phyloP scores from a whole-genome alignment of 2,888 invertebrate species.

The Diogma glabrata region DNA sequence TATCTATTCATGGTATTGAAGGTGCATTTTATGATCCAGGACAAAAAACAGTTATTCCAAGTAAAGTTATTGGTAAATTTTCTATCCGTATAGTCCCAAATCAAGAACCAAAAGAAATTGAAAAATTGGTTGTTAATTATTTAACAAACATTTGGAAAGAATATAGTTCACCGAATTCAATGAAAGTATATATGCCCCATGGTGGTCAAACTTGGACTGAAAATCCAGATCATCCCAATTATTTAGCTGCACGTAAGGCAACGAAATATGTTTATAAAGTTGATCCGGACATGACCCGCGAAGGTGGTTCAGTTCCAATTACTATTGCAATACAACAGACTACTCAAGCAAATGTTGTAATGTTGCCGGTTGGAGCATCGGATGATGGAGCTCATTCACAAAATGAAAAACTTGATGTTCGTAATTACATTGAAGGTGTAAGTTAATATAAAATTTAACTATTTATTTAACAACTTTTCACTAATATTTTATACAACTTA shows the following conservation, averaged over 20 bases:
- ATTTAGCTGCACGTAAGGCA: conserved; percentile 73
- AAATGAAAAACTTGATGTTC: conserved; percentile 90
- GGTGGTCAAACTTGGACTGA: conserved; percentile 89
- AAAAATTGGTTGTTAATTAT: conserved; percentile 63
- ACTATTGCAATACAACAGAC: conserved; percentile 87
- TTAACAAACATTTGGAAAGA: conserved; percentile 66
- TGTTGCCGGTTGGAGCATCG: conserved; percentile 82
- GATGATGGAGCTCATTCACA: conserved; percentile 99
- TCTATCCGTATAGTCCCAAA: conserved; percentile 94
- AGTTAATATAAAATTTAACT: conserved; percentile 29
- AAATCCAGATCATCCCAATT: conserved; percentile 86
- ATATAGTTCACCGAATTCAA: conserved; percentile 73
- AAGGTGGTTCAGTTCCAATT: conserved; percentile 96
- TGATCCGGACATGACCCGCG: conserved; percentile 89
- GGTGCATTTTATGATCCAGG: conserved; percentile 90
- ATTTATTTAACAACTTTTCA: too few relatives aligned
- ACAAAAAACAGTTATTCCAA: conserved; percentile 89
- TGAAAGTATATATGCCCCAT: conserved; percentile 52
- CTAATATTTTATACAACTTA: too few relatives aligned
- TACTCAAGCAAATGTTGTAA: conserved; percentile 84
- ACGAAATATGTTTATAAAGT: conserved; percentile 72
- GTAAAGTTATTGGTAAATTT: conserved; percentile 92
- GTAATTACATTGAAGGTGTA: conserved; percentile 91
- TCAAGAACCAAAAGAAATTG: conserved; percentile 75
- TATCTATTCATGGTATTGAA: conserved; percentile 93